Percentiles rank a stretch among this genome's conserved stretches.
phyloP scores from a whole-genome alignment of 2,797 vertebrate genomes.

The Octomys mimax region DNA sequence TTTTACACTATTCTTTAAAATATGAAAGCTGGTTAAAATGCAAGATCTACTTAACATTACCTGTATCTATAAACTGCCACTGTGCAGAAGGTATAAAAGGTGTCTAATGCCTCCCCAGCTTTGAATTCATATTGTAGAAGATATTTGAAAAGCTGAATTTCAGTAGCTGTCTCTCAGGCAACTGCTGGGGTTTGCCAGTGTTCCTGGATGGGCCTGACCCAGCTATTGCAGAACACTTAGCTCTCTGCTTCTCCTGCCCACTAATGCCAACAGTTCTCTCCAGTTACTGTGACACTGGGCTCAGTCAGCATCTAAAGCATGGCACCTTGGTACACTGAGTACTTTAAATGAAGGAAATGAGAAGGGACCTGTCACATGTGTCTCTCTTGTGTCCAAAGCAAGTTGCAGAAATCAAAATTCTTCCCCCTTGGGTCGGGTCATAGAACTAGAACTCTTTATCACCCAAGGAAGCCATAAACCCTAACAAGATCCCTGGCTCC shows the following conservation, averaged over 20 bases:
- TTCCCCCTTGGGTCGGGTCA: neutral
- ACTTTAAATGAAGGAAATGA: neutral
- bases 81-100: neutral
- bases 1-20: constrained; percentile 61
- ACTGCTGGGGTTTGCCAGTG: neutral
- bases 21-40: constrained; percentile 39
- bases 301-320: neutral
- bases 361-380: neutral
- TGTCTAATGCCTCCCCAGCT: constrained; percentile 30
- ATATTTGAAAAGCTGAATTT: constrained; percentile 19
- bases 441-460: neutral
- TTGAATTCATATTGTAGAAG: constrained; percentile 29
- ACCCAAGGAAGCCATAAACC: neutral
- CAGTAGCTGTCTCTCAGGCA: neutral
- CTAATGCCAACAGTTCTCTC: neutral
- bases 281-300: neutral
- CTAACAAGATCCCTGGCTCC: neutral
- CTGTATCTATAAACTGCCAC: constrained; percentile 43
- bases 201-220: neutral
- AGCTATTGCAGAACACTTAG: neutral
- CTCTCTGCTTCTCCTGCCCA: neutral
- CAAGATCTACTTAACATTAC: constrained; percentile 47
- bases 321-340: neutral
- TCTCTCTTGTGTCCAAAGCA: neutral
- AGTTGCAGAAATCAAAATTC: neutral